Evolutionary conservation across 2,797 vertebrate genomes (phyloP).

Genomic region (Centroberyx gerrardi): DNA sequence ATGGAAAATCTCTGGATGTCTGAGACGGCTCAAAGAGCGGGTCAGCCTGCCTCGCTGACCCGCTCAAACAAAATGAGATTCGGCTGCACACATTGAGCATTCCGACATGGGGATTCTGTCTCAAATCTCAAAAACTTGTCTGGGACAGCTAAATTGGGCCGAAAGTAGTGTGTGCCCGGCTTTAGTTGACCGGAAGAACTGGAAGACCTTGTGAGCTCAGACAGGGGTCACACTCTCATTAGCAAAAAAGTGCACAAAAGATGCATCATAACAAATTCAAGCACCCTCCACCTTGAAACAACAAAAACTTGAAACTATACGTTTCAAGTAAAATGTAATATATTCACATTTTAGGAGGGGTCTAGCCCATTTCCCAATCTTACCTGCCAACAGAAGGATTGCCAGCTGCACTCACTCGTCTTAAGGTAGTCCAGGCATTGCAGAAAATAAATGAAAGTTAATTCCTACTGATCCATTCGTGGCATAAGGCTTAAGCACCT

Average conservation of each 20-base stretch:
- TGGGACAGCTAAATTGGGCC: no score
- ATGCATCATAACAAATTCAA: neutral
- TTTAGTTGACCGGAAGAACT: neutral
- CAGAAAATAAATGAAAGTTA: conserved; percentile 31
- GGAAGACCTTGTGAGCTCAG: neutral
- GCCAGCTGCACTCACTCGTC: neutral
- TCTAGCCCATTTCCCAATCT: neutral
- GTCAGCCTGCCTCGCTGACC: no score
- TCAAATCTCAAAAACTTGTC: no score
- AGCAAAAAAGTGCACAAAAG: neutral
- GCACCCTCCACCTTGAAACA: neutral
- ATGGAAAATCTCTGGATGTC: no score
- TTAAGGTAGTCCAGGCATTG: conserved; percentile 14
- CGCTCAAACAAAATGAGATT: no score
- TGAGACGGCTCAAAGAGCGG: no score
- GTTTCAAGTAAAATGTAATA: neutral
- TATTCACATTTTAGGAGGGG: conserved; percentile 1
- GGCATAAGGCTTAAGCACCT: conserved; percentile 40
- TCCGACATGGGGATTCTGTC: no score
- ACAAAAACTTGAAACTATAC: neutral
- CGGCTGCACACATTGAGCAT: no score
- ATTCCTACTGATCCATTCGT: conserved; percentile 27
- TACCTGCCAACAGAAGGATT: neutral
- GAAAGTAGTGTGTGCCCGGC: no score
- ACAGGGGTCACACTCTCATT: neutral